phyloP scores from a whole-genome alignment of 1,140 invertebrate genomes.

The Calliopsis andreniformis region DNA sequence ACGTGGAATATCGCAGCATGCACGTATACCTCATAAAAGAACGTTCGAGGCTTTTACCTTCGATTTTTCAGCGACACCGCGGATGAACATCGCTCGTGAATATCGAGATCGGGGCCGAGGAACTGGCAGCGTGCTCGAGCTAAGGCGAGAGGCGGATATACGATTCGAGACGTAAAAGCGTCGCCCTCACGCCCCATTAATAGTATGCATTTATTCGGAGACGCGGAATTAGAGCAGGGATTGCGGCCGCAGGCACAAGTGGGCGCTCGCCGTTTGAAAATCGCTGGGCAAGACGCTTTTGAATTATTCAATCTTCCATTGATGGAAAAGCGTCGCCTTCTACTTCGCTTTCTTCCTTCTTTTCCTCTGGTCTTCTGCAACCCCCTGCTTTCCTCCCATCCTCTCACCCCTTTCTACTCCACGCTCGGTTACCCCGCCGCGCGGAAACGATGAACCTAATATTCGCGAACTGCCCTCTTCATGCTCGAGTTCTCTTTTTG shows the following conservation, averaged over 20 bases:
- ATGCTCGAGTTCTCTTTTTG: conserved; percentile 21
- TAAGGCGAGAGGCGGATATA: conserved; percentile 49
- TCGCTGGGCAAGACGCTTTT: conserved; percentile 72
- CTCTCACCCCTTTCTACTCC: not conserved
- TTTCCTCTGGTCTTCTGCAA: not conserved
- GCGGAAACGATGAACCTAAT: conserved; percentile 64
- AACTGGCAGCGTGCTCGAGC: conserved; percentile 24
- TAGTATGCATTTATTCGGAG: conserved; percentile 75
- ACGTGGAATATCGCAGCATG: conserved; percentile 31
- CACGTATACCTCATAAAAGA: conserved; percentile 29
- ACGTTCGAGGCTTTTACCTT: conserved; percentile 18
- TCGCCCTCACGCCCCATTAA: conserved; percentile 58
- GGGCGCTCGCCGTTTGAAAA: conserved; percentile 70
- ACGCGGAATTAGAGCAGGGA: conserved; percentile 72
- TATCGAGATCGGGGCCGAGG: conserved; percentile 58
- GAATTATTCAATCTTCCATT: conserved; percentile 74
- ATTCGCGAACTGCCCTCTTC: conserved; percentile 43
- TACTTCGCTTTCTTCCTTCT: conserved; percentile 40
- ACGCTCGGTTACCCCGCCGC: conserved; percentile 23
- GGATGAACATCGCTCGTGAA: conserved; percentile 43
- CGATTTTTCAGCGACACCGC: conserved; percentile 36
- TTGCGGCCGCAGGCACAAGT: conserved; percentile 66
- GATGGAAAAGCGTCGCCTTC: conserved; percentile 65
- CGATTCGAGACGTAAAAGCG: conserved; percentile 63
- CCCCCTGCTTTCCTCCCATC: not conserved